Percentiles rank a stretch among this genome's conserved stretches.
Conservation (phyloP, 2,888 invertebrate genomes). For the Aethes cnicana region DNA sequence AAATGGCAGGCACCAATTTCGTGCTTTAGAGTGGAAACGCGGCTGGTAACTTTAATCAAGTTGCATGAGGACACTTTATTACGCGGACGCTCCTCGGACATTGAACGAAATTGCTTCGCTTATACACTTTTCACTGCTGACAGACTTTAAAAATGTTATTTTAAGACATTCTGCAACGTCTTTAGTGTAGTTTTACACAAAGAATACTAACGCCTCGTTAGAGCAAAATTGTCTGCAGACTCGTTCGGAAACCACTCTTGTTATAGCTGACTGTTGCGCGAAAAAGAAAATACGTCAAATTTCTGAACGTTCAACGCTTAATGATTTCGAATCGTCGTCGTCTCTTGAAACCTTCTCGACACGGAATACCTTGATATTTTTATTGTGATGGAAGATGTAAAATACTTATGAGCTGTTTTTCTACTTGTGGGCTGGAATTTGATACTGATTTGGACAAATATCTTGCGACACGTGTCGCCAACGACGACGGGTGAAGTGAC, state of each 20-base stretch:
- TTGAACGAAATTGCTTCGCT: conserved; percentile 24
- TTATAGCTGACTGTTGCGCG: conserved; percentile 1
- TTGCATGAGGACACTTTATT: conserved; percentile 22
- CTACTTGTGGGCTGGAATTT: no score
- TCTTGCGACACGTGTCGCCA: no score
- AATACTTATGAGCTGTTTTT: no score
- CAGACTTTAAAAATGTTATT: conserved; percentile 28
- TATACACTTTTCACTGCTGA: conserved; percentile 28
- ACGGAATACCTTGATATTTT: no score
- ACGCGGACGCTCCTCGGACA: conserved; percentile 22
- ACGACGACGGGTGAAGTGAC: no score
- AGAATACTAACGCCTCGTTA: conserved; percentile 27
- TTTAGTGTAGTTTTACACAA: conserved; percentile 26
- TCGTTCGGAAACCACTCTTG: conserved; percentile 4
- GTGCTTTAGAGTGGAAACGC: background rate
- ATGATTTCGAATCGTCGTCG: background rate
- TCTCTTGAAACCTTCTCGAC: background rate
- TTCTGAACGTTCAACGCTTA: background rate
- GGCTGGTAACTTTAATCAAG: conserved; percentile 2
- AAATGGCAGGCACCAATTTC: background rate
- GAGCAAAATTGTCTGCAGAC: conserved; percentile 18
- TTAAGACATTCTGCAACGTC: conserved; percentile 19
- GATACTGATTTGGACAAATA: no score
- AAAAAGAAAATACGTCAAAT: background rate
- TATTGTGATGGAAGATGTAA: no score